Base-by-base conservation (phyloP, 2,888 invertebrate species). In the Torymus aiolomorphi region DNA sequence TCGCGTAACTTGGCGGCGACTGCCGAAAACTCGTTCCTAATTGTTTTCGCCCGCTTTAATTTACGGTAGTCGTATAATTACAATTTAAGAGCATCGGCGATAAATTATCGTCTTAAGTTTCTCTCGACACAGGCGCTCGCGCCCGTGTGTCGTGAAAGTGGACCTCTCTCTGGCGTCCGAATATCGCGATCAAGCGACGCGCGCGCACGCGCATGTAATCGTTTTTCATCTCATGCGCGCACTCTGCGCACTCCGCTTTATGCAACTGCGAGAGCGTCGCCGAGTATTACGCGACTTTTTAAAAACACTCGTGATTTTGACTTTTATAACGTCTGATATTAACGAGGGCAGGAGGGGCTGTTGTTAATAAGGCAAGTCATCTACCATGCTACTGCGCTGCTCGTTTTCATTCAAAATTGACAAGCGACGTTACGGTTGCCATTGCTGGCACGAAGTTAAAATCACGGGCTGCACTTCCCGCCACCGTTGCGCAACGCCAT, bases 21-120 rank as follows among this genome's bases (percentile, higher is more conserved):
- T 42, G 42, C 42, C 61, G 72, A 54, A 54, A 76, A 76, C 76
- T 72, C 80, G 69, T 73, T 80, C 61, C 54, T 80, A 80, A 80
- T 77, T 74, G 61, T 77, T 77, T 76, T 76, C 18, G 24, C 42
- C 51, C 63, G 59, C 49, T 66, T 77, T 65, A 74, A 74, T 80
- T 74, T 74, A 77, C 80, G 70, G 61, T 74, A 65, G 61, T 56
- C 74, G 54, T 66, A 42, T 42, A 70, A 80, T 80, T 77, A 77
- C 70, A 70, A 77, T 77, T 73, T 77, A 80, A 77, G 70, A 80
- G 77, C 67, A 13, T 54, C 59, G 59, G 12, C 65, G 20, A 80
- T 80, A 77, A 80, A 80, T 80, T 77, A 80, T 74, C 70, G 12
- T 70, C 70, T 77, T 73, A 77, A 80, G 62, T 77, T 77, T 74